Evolutionary conservation across 2,888 invertebrate genomes (phyloP), one percentile per base, ranked within the genome.

Genomic region (Tromatobia lineatoria): DNA sequence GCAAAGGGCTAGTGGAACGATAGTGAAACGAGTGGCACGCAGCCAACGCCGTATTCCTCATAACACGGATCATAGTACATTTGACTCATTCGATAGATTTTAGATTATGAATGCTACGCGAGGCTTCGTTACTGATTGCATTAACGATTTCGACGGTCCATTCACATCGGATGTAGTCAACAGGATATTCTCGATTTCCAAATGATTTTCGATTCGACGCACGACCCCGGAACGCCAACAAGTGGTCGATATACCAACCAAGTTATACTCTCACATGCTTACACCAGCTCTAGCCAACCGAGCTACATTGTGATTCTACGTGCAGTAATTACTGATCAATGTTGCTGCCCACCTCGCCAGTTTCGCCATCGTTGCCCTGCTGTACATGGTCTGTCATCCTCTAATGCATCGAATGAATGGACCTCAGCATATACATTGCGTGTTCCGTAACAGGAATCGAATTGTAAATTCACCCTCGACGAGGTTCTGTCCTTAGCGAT

Each of bases 251-350:
- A 92, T 91, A 92, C 89, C 90, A 92, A 87, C 87, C 87, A 86
- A 74, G 78, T 71, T 75, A 82, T 87, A 66, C 13, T 87, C 90
- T 87, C 87, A 85, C 89, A 90, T 89, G 66, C 34, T 34, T 74
- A 52, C n/a, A 25, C 25, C n/a, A 71, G 25, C 47, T 74, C 57
- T 80, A 70, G 71, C 50, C 57, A 66, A 83, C 86, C 87, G 75
- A 77, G 85, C 87, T 88, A 87, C 88, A 87, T 90, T 87, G 89
- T 88, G 90, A 91, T 90, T 85, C 91, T 91, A 91, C 91, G 91
- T 92, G 90, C 88, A 85, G 91, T 92, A 92, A 92, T 92, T 92
- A 90, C 91, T 90, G 91, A 92, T 92, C 91, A 91, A 92, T 91
- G 90, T 89, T 89, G 90, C 88, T 85, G 78, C 86, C 80, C 80